Evolutionary conservation across 2,797 vertebrate species (phyloP).

Genomic region (Micropoecilia bifurca): DNA sequence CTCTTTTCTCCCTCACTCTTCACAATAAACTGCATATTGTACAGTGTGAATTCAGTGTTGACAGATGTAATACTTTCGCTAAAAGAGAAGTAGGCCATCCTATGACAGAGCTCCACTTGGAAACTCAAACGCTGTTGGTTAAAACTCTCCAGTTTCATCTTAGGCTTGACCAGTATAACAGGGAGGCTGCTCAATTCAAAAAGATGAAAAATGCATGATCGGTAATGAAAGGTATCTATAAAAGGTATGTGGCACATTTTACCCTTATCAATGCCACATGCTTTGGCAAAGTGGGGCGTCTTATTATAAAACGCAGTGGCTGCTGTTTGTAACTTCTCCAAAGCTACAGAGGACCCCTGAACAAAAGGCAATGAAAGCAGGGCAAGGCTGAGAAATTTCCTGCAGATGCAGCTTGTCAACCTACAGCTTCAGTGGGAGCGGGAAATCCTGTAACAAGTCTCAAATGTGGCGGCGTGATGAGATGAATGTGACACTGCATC

Average conservation of each 20-base stretch:
- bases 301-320: neutral
- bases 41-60: constrained; percentile 21
- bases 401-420: constrained; percentile 3
- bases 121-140: constrained; percentile 41
- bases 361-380: neutral
- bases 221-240: neutral
- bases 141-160: constrained; percentile 29
- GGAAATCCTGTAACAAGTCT: constrained; percentile 8
- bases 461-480: neutral
- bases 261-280: neutral
- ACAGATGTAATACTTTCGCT: constrained; percentile 28
- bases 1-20: neutral
- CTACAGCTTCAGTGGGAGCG: neutral
- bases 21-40: constrained; percentile 7
- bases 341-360: neutral
- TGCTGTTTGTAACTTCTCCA: neutral
- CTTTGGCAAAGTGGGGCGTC: neutral
- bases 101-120: constrained; percentile 55
- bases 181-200: constrained; percentile 8
- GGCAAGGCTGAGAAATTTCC: neutral
- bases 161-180: constrained; percentile 4
- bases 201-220: constrained; percentile 15
- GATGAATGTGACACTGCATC: neutral
- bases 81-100: constrained; percentile 57
- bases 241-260: too few relatives aligned